Base-by-base conservation (phyloP, 1,140 invertebrate species). In the Drosophila tristis region DNA sequence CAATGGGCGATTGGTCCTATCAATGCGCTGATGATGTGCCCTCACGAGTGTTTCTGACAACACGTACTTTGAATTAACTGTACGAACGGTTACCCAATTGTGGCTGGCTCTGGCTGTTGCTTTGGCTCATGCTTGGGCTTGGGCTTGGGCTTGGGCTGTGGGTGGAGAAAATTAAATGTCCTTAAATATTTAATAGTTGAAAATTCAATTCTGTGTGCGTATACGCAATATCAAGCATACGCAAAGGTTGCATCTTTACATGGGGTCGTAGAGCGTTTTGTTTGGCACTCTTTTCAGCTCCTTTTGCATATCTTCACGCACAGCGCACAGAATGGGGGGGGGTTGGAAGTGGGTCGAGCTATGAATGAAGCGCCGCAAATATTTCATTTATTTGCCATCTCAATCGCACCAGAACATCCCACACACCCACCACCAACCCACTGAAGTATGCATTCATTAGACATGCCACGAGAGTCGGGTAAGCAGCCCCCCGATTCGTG, bases 391-490 rank as follows among this genome's bases (percentile, higher is more conserved):
- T 90, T 86, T 74, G 58, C 61, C 61, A 48, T 60, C 71, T 58
- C 72, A 74, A 80, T 70, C 63, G 53, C 61, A 35, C 50, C 61
- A 44, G 31, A 39, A 20, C 20, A 20, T 31, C 13, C 39, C 35
- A 47, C 29, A 6, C 9, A 50, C 29, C 6, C 9, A 16, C 39
- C 39, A 39, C 39, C 29, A 4, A 8, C 16, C 71, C 45, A 53
- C 47, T 78, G 47, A 86, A 86, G 81, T 86, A 87, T 76, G 84
- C 84, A 87, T 79, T 86, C 72, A 87, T 87, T 82, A 72, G 74
- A 89, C 63, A 89, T 87, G 78, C 82, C 82, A 87, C 53, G 47
- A 29, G 25, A 71, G 57, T 45, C 53, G 59, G 64, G 23, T 51
- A 29, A 73, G 26, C 29, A 31, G 26, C 47, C 9, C 9, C 31